phyloP scores from a whole-genome alignment of 2,888 invertebrate species.

The Conchocele bisecta region DNA sequence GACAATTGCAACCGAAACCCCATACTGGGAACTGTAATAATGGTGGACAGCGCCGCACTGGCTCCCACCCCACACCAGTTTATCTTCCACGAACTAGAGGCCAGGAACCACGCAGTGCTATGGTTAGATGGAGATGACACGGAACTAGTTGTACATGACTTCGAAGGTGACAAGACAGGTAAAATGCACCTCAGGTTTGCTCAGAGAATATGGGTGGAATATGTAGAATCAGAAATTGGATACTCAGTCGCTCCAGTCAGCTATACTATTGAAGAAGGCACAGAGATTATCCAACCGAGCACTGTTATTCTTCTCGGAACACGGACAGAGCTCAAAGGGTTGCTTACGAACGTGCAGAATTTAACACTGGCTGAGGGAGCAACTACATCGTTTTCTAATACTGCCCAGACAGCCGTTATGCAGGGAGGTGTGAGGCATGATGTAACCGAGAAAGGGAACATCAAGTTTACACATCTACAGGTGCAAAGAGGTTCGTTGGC shows the following conservation, averaged over 20 bases:
- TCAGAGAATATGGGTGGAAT: conserved; percentile 68
- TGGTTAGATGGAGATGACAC: conserved; percentile 60
- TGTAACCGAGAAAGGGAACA: conserved; percentile 65
- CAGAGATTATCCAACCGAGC: conserved; percentile 66
- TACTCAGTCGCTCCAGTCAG: conserved; percentile 76
- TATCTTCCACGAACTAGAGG: conserved; percentile 68
- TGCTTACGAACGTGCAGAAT: conserved; percentile 71
- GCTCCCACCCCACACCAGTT: conserved; percentile 32
- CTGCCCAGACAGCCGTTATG: conserved; percentile 70
- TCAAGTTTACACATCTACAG: conserved; percentile 63
- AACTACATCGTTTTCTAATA: conserved; percentile 60
- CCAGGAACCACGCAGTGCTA: conserved; percentile 65
- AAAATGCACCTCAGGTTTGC: conserved; percentile 60
- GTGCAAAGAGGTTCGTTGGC: conserved; percentile 67
- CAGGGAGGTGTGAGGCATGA: conserved; percentile 63
- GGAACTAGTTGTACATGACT: conserved; percentile 64
- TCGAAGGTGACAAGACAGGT: conserved; percentile 72
- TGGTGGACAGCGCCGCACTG: conserved; percentile 51
- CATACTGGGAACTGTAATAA: conserved; percentile 64
- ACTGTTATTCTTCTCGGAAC: conserved; percentile 70
- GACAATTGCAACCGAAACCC: conserved; percentile 73
- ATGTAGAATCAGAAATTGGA: conserved; percentile 63
- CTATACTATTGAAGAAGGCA: conserved; percentile 62
- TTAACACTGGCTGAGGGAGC: conserved; percentile 72
- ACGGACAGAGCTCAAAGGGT: conserved; percentile 62